These are phyloP conservation scores for Thaleichthys pacificus DNA, from an alignment of 2,797 vertebrate genomes.

Conservation along the genomic window DNA sequence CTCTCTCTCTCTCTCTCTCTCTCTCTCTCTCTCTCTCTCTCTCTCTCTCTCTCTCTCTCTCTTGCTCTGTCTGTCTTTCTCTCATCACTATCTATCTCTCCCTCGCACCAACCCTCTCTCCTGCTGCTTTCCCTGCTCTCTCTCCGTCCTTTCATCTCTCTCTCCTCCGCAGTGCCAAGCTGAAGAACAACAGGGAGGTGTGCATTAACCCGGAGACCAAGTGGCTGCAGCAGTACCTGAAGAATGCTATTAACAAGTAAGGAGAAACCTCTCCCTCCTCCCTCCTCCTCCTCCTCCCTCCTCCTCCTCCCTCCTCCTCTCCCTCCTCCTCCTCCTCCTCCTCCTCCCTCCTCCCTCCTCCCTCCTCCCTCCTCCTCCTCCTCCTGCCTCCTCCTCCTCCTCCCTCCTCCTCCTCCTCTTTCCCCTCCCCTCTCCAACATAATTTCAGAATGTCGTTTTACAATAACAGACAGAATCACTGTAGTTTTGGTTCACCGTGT, in stretches of 20 bases:
- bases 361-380: background rate
- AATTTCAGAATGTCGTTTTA: constrained; percentile 15
- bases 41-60: constrained; percentile 5
- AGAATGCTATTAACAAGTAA: constrained; percentile 99
- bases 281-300: background rate
- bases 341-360: no score
- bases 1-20: constrained; percentile 4
- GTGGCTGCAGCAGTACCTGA: constrained; percentile 98
- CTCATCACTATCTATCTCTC: constrained; percentile 14
- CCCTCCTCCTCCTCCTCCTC: no score
- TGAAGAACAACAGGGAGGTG: constrained; percentile 92
- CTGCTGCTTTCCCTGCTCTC: constrained; percentile 4
- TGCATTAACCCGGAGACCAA: constrained; percentile 96
- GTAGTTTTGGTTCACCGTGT: constrained; percentile 21
- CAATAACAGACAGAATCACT: background rate
- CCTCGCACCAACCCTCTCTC: constrained; percentile 7
- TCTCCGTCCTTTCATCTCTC: constrained; percentile 19
- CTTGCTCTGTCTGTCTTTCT: constrained; percentile 1
- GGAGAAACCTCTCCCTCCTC: constrained; percentile 51
- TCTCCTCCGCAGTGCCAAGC: constrained; percentile 72
- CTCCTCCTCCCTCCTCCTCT: no score
- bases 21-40: constrained; percentile 13
- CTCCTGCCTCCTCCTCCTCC: no score
- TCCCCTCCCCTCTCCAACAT: no score
- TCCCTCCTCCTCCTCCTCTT: no score